Evolutionary conservation across 2,113 vertebrate genomes (phyloP).

Genomic region (Aleadryas rufinucha): DNA sequence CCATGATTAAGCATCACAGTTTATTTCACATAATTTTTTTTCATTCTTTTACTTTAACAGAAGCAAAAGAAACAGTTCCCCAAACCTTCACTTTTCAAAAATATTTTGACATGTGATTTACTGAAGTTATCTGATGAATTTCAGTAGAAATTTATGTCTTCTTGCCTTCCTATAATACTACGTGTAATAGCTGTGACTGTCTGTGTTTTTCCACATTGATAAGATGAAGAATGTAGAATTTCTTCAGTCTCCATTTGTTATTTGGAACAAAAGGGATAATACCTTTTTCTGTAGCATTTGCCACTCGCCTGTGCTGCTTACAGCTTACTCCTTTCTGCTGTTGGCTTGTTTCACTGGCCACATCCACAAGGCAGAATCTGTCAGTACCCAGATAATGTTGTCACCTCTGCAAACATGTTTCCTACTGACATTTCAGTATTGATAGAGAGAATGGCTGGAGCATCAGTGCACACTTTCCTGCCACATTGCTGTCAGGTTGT

Average conservation of each 20-base stretch:
- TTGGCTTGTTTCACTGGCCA: background rate
- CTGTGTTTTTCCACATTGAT: constrained; percentile 38
- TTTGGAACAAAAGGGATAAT: constrained; percentile 45
- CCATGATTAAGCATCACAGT: constrained; percentile 65
- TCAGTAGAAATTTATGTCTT: constrained; percentile 63
- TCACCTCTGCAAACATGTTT: background rate
- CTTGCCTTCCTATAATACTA: constrained; percentile 34
- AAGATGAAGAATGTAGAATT: constrained; percentile 51
- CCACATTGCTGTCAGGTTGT: background rate
- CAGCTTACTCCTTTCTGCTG: background rate
- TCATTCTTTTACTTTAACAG: background rate
- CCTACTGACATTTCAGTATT: background rate
- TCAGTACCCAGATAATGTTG: background rate
- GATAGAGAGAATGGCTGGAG: background rate
- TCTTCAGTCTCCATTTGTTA: constrained; percentile 49
- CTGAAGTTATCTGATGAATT: constrained; percentile 65
- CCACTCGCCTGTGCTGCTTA: background rate
- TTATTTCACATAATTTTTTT: constrained; percentile 39
- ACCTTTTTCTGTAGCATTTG: background rate
- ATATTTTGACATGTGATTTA: constrained; percentile 52
- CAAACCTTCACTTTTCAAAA: constrained; percentile 40
- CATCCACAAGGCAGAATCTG: background rate
- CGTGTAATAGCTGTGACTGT: constrained; percentile 55
- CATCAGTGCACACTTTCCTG: background rate
- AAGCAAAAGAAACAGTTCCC: background rate